These are phyloP conservation scores for Ormyrus nitidulus DNA, from an alignment of 2,888 invertebrate species.

Conservation along the genomic window DNA sequence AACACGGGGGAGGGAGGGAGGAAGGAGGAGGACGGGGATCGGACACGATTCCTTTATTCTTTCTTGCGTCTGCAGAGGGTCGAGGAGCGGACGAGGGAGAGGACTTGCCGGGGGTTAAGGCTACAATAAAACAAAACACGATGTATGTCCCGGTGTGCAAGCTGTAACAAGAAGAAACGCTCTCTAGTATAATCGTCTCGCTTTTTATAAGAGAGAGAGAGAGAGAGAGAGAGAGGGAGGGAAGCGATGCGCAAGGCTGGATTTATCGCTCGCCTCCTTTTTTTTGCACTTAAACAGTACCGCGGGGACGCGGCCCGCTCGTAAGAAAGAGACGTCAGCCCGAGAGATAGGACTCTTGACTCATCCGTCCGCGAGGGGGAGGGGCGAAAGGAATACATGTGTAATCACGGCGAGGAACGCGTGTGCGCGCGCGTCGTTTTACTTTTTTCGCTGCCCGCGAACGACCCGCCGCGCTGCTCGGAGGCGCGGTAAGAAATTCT, in stretches of 20 bases:
- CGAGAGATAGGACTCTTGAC: constrained; percentile 43
- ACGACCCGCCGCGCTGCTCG: background rate
- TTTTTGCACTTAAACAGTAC: constrained; percentile 33
- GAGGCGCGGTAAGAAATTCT: background rate
- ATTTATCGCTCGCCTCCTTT: constrained; percentile 35
- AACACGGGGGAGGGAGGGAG: background rate
- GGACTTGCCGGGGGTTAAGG: constrained; percentile 62
- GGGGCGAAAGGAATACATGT: background rate
- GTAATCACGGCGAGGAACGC: constrained; percentile 26
- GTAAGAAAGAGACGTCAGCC: constrained; percentile 36
- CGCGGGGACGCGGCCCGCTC: background rate
- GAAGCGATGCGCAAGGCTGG: background rate
- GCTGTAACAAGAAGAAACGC: constrained; percentile 69
- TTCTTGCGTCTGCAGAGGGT: constrained; percentile 42
- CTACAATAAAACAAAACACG: constrained; percentile 75
- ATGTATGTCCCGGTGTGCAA: constrained; percentile 75
- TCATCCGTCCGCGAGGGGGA: background rate
- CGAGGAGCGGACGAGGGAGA: constrained; percentile 46
- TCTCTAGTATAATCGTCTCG: constrained; percentile 62
- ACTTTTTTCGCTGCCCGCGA: constrained; percentile 2
- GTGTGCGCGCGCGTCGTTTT: constrained; percentile 3
- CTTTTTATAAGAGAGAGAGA: constrained; percentile 19
- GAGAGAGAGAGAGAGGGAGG: constrained; percentile 6
- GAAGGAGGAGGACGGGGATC: background rate
- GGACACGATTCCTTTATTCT: constrained; percentile 6